Conservation (phyloP, 2,113 vertebrate species). For the Himantopus leucocephalus region DNA sequence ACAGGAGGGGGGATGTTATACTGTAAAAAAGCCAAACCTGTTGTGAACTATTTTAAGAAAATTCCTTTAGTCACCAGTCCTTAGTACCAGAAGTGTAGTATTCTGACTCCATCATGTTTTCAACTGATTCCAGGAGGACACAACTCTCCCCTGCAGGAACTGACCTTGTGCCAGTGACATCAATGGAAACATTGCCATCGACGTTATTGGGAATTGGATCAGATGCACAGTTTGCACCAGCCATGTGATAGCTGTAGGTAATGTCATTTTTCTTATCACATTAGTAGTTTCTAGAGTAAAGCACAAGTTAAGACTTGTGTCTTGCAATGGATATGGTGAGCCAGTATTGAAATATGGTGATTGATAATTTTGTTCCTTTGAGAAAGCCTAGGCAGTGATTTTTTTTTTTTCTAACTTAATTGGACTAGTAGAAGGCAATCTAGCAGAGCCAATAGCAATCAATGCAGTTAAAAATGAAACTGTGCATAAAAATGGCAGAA, state of each 20-base stretch:
- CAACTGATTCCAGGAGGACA: neutral
- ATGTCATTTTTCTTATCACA: neutral
- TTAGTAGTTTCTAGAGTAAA: neutral
- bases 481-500: conserved; percentile 36
- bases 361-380: conserved; percentile 11
- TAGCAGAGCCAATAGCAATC: conserved; percentile 58
- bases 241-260: neutral
- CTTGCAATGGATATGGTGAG: neutral
- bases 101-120: neutral
- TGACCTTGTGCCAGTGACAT: neutral
- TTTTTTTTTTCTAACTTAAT: conserved; percentile 53
- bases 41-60: neutral
- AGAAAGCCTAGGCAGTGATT: conserved; percentile 15
- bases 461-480: conserved; percentile 60
- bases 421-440: conserved; percentile 37
- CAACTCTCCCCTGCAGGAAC: neutral
- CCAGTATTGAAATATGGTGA: neutral
- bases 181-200: neutral
- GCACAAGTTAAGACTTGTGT: neutral
- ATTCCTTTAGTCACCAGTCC: neutral
- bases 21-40: neutral
- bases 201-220: neutral
- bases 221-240: neutral
- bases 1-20: neutral
- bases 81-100: neutral